A percentile compares a stretch with the other conserved stretches of the same genome.
phyloP scores from a whole-genome alignment of 2,888 invertebrate species.

The Macroteleia sp. region DNA sequence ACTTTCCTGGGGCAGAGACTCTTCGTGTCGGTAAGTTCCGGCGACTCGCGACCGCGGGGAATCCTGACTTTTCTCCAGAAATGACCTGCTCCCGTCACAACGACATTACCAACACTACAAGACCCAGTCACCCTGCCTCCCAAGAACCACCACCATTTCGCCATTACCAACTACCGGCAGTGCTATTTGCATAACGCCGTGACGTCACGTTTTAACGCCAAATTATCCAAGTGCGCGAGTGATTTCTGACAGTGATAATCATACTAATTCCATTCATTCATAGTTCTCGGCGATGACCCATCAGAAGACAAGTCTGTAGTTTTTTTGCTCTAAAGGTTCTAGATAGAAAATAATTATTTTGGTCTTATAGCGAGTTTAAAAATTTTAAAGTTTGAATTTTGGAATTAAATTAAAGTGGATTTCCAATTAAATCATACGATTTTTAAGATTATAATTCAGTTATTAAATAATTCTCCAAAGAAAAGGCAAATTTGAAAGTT shows the following conservation, averaged over 20 bases:
- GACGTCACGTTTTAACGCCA: conserved; percentile 58
- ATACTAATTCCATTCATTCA: neutral
- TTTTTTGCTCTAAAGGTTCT: neutral
- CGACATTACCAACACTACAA: conserved; percentile 54
- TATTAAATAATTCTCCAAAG: too few relatives aligned
- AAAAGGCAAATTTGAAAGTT: too few relatives aligned
- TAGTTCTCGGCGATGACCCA: neutral
- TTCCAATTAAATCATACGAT: too few relatives aligned
- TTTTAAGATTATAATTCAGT: too few relatives aligned
- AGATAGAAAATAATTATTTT: too few relatives aligned
- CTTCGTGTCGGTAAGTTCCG: conserved; percentile 74
- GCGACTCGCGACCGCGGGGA: conserved; percentile 38
- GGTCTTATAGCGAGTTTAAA: too few relatives aligned
- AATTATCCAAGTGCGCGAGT: conserved; percentile 59
- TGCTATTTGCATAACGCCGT: conserved; percentile 61
- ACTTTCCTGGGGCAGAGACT: conserved; percentile 71
- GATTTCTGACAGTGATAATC: conserved; percentile 48
- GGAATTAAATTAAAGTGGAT: too few relatives aligned
- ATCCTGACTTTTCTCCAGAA: conserved; percentile 60
- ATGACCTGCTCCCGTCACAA: conserved; percentile 53
- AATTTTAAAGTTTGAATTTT: too few relatives aligned
- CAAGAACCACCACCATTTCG: conserved; percentile 48
- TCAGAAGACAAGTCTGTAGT: neutral
- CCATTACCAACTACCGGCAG: conserved; percentile 57
- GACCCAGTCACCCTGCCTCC: conserved; percentile 33